Conservation (phyloP, 2,888 invertebrate species). For the Rotaria socialis region DNA sequence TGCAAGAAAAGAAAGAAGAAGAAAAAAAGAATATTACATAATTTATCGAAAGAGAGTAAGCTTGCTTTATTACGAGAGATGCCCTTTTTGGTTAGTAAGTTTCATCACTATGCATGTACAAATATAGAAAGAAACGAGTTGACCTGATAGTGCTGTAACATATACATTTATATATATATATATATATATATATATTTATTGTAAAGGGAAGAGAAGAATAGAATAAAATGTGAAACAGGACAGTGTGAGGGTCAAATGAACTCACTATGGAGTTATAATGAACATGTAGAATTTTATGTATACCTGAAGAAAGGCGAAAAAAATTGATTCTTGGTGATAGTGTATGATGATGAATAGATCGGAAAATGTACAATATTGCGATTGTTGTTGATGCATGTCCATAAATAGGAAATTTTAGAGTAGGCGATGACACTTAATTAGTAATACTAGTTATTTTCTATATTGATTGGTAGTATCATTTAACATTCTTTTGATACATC, state of each 20-base stretch:
- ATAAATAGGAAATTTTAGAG: not conserved
- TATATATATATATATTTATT: not conserved
- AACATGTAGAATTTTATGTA: not conserved
- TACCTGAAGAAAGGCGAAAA: not conserved
- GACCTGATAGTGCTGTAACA: constrained; percentile 20
- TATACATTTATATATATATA: not conserved
- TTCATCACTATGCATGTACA: not conserved
- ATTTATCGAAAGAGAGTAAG: constrained; percentile 29
- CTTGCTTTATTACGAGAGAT: constrained; percentile 27
- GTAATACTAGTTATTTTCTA: not conserved
- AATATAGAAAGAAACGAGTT: constrained; percentile 25
- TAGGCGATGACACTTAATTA: constrained; percentile 12
- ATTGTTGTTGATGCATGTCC: not conserved
- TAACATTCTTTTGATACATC: not conserved
- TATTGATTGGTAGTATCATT: not conserved
- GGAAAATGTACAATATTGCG: not conserved
- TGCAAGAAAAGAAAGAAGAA: not conserved
- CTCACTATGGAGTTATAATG: not conserved
- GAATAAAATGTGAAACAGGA: constrained; percentile 7
- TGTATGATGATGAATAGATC: not conserved
- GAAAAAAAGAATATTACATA: constrained; percentile 11
- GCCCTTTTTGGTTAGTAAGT: constrained; percentile 28
- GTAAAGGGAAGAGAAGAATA: not conserved
- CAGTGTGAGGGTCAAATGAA: not conserved
- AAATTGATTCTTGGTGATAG: not conserved